Conservation (phyloP, 92 coral and sea anemone species). For the Bergia sp. region DNA sequence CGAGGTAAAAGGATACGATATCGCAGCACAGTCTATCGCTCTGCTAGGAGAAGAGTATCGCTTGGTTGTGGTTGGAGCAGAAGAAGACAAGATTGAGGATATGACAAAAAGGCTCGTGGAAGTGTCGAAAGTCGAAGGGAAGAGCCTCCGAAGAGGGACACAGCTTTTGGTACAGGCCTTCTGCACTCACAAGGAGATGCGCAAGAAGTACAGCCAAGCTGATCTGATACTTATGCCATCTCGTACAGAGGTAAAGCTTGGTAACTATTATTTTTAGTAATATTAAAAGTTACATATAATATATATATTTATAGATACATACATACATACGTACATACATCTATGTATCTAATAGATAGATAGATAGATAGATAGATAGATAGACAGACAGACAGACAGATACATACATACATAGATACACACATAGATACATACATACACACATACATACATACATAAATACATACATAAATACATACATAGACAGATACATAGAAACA, state of each 20-base stretch:
- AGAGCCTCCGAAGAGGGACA: slow-evolving; percentile 17
- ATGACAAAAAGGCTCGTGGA: not conserved
- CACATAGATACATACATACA: too few species aligned
- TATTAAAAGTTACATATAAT: too few species aligned
- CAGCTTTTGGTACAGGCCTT: not conserved
- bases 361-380: too few species aligned
- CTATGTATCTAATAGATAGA: too few species aligned
- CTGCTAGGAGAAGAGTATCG: slow-evolving; percentile 5
- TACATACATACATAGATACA: too few species aligned
- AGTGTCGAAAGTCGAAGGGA: slow-evolving; percentile 7
- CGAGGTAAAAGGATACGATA: slow-evolving; percentile 24
- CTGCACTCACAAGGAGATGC: slow-evolving; percentile 28
- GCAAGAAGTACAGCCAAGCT: slow-evolving; percentile 2
- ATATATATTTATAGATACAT: too few species aligned
- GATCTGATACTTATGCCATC: slow-evolving; percentile 34
- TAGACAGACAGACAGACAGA: too few species aligned
- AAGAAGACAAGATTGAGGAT: slow-evolving; percentile 22
- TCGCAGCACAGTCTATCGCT: slow-evolving; percentile 20
- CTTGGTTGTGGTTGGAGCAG: slow-evolving; percentile 34
- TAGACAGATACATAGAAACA: too few species aligned
- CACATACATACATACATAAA: too few species aligned
- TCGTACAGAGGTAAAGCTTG: slow-evolving; percentile 26
- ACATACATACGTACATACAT: too few species aligned
- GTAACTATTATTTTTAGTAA: too few species aligned
- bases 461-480: too few species aligned